A percentile compares a stretch with the other conserved stretches of the same genome.
These are phyloP conservation scores for Struthidea cinerea DNA, from an alignment of 2,113 vertebrate species.

Conservation along the genomic window DNA sequence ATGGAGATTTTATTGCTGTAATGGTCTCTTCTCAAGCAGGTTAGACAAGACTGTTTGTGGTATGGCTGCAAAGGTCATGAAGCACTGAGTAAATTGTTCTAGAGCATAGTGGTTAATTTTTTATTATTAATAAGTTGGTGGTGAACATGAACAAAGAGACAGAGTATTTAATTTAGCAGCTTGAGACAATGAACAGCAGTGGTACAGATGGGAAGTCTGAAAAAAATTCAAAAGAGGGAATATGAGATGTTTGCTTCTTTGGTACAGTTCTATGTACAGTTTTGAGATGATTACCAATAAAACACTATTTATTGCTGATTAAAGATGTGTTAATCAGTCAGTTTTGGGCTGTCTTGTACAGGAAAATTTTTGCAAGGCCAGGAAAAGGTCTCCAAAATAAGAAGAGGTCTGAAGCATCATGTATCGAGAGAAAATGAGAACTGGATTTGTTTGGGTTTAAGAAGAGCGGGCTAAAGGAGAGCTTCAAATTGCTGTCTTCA, in stretches of 20 bases:
- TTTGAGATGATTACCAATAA: not conserved
- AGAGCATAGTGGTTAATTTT: not conserved
- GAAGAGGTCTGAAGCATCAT: rapidly evolving
- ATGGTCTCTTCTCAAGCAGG: not conserved
- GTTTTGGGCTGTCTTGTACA: not conserved
- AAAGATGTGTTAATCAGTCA: not conserved
- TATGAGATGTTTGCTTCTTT: not conserved
- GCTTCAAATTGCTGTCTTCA: not conserved
- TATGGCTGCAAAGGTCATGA: not conserved
- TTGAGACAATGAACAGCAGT: not conserved
- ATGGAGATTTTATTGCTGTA: not conserved
- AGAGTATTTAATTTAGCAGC: not conserved
- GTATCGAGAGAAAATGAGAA: not conserved
- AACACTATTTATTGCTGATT: not conserved
- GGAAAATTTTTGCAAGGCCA: not conserved
- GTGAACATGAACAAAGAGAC: not conserved
- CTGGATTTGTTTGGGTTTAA: not conserved
- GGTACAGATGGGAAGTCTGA: not conserved
- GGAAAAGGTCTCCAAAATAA: not conserved
- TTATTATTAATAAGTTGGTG: not conserved
- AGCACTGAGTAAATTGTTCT: not conserved
- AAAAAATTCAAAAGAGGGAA: not conserved
- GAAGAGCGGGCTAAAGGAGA: not conserved
- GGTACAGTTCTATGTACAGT: not conserved
- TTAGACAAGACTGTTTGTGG: not conserved